phyloP scores from a whole-genome alignment of 2,888 invertebrate species.

The Siphlonurus alternatus region DNA sequence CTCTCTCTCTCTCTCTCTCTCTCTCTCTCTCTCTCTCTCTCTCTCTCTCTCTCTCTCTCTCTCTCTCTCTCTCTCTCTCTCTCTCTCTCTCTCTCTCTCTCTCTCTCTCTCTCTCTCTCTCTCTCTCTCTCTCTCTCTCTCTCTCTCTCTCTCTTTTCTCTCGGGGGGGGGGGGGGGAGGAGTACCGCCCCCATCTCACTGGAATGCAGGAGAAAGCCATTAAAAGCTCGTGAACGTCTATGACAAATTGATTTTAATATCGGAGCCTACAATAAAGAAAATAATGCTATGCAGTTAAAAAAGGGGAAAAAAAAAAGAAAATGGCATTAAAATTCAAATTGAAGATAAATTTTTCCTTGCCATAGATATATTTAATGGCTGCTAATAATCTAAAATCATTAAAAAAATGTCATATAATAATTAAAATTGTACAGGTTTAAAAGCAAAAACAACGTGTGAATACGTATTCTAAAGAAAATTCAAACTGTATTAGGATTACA shows the following conservation, averaged over 20 bases:
- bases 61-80: neutral
- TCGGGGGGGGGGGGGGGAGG: neutral
- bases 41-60: neutral
- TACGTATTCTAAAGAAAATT: too few relatives aligned
- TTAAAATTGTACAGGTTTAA: neutral
- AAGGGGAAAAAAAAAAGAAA: too few relatives aligned
- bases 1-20: neutral
- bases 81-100: neutral
- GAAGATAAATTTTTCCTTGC: neutral
- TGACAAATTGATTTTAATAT: neutral
- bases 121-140: neutral
- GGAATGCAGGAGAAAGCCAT: neutral
- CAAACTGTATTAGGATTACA: too few relatives aligned
- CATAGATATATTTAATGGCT: neutral
- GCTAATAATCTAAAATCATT: too few relatives aligned
- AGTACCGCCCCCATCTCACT: neutral
- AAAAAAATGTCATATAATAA: neutral
- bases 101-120: neutral
- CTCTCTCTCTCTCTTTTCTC: neutral
- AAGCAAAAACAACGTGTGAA: neutral
- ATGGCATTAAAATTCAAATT: too few relatives aligned
- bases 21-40: neutral
- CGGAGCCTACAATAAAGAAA: neutral
- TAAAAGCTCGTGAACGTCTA: neutral
- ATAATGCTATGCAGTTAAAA: too few relatives aligned